Evolutionary conservation across 64 coral and sea anemone genomes (phyloP).

Genomic region (Montipora sp.): DNA sequence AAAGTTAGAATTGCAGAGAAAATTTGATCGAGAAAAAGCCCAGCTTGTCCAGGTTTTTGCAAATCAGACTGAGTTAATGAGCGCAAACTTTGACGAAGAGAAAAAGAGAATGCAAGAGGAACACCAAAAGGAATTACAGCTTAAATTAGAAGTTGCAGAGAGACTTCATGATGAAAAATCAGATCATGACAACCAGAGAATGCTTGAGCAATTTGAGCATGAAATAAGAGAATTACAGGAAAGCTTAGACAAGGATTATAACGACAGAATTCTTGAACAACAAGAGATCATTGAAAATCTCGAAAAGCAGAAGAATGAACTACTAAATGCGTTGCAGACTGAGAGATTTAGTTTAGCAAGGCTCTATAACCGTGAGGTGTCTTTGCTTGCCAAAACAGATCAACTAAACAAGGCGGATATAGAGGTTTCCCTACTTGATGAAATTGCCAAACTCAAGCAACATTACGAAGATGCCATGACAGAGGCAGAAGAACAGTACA

Average conservation of each 20-base stretch:
- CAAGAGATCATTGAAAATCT: conserved; percentile 54
- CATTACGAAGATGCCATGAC: conserved; percentile 49
- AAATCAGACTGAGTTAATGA: conserved; percentile 28
- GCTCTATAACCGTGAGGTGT: conserved; percentile 76
- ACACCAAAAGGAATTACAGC: conserved; percentile 50
- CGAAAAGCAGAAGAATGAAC: conserved; percentile 62
- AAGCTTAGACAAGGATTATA: conserved; percentile 13
- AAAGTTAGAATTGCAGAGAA: conserved; percentile 57
- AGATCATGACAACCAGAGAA: conserved; percentile 38
- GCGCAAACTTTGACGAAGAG: conserved; percentile 22
- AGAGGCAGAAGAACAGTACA: conserved; percentile 63
- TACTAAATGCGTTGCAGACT: conserved; percentile 44
- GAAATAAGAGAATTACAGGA: conserved; percentile 49
- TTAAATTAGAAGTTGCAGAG: conserved; percentile 66
- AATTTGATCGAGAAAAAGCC: conserved; percentile 74
- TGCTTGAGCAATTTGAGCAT: conserved; percentile 50
- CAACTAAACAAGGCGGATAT: conserved; percentile 67
- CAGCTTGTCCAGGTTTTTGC: conserved; percentile 58
- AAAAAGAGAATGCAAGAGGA: conserved; percentile 47
- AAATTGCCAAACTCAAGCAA: conserved; percentile 66
- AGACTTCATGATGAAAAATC: conserved; percentile 57
- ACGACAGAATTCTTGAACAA: conserved; percentile 52
- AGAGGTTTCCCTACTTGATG: conserved; percentile 75
- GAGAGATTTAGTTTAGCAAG: conserved; percentile 85
- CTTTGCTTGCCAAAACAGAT: conserved; percentile 69